These are phyloP conservation scores for Asteroscopus sphinx DNA, from an alignment of 2,888 invertebrate species.

Conservation along the genomic window DNA sequence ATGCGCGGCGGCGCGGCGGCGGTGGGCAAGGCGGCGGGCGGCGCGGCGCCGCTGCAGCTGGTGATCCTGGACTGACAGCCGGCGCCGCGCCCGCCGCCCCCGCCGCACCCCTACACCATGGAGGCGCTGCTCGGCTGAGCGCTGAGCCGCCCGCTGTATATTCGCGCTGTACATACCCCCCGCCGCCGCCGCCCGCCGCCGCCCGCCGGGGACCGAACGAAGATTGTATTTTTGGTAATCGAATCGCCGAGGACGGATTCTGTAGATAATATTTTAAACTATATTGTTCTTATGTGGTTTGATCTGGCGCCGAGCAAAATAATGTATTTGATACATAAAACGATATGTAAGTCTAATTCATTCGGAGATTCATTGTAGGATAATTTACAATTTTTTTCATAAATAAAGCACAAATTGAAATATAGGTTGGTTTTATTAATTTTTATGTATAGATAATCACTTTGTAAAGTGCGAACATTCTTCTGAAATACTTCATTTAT, in stretches of 20 bases:
- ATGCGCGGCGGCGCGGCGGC: conserved; percentile 88
- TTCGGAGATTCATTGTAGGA: conserved; percentile 91
- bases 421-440: conserved; percentile 80
- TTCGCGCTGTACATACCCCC: conserved; percentile 79
- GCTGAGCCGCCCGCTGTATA: conserved; percentile 72
- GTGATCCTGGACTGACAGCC: conserved; percentile 93
- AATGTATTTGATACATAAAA: conserved; percentile 90
- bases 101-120: conserved; percentile 91
- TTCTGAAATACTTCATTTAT: neutral
- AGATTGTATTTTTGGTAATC: conserved; percentile 88
- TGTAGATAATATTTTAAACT: conserved; percentile 90
- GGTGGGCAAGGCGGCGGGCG: conserved; percentile 87
- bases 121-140: conserved; percentile 91
- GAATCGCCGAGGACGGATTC: conserved; percentile 88
- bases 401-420: conserved; percentile 91
- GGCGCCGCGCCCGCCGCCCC: conserved; percentile 81
- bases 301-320: conserved; percentile 89
- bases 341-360: conserved; percentile 90
- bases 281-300: conserved; percentile 89
- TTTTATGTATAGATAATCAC: too few relatives aligned
- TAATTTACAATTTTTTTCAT: conserved; percentile 92
- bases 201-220: conserved; percentile 68
- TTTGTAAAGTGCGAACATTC: neutral
- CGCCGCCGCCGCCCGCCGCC: conserved; percentile 41
- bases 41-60: conserved; percentile 90